Evolutionary conservation across 2,113 vertebrate genomes (phyloP), one percentile per base, ranked within the genome.

Genomic region (Scytalopus superciliaris): DNA sequence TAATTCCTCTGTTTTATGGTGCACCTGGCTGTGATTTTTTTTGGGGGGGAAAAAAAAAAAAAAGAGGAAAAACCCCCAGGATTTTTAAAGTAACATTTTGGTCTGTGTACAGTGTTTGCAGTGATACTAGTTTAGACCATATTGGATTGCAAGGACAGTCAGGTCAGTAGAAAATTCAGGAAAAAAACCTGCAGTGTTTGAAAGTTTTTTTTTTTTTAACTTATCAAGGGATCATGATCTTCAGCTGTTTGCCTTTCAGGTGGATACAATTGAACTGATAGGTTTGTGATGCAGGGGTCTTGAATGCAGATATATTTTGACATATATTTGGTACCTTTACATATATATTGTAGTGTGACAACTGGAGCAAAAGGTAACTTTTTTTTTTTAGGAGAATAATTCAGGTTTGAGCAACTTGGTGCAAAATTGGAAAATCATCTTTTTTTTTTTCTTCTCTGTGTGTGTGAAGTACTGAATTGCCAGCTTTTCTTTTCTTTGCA

Each of bases 41-140:
- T n/a, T n/a, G n/a, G n/a, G n/a, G n/a, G n/a, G 3, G 3, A 9
- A 17, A 23, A 67, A 59, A 35, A 27, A 10, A 68, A 19, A 52
- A 8, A 19, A 3, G 3, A 9, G 10, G n/a, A 35, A 19, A 67
- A 27, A 14, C 1, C 2, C 0, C 7, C 5, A 28, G 8, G 7
- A 15, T 69, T 80, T 84, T 81, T 8, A 2, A 52, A 16, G 8
- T 70, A 35, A 6, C 17, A 9, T 31, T 90, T 90, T 59, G 69
- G 6, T 47, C 19, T 42, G 15, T 35, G 45, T 25, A 10, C 9
- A 28, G 37, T n/a, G 8, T 87, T 84, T 80, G 22, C 49, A 50
- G 3, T 47, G 45, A 14, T 1, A 7, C 73, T 57, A 22, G 2
- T 77, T 88, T 39, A 75, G 35, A 73, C 9, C 3, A 1, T 16